Evolutionary conservation across 2,888 invertebrate genomes (phyloP).

Genomic region (Eutolmus rufibarbis): DNA sequence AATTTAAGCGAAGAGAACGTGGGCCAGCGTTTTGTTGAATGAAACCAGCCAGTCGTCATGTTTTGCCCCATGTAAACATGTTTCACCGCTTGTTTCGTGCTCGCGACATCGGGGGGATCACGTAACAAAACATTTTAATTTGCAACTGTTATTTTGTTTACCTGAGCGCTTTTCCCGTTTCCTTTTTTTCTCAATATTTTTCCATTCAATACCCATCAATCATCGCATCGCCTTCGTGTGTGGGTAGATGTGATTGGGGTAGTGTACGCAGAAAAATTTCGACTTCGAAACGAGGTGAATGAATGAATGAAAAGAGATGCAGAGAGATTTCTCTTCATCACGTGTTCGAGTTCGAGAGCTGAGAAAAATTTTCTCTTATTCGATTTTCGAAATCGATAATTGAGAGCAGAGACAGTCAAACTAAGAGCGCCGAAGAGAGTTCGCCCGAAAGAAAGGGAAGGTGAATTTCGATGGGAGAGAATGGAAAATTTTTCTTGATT

Average conservation of each 20-base stretch:
- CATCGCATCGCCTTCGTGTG: not conserved
- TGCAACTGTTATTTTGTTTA: not conserved
- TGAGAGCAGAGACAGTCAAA: not conserved
- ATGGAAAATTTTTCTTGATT: not conserved
- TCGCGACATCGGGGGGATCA: not conserved
- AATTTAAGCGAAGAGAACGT: not conserved
- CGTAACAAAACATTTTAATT: not conserved
- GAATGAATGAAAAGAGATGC: conserved; percentile 15
- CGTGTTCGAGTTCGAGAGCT: not conserved
- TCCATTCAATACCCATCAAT: not conserved
- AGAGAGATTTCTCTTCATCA: not conserved
- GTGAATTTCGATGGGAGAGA: not conserved
- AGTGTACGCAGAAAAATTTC: conserved; percentile 2
- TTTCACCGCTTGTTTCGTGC: not conserved
- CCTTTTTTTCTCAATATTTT: not conserved
- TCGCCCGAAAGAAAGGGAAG: not conserved
- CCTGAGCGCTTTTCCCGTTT: not conserved
- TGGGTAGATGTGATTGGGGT: not conserved
- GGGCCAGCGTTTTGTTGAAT: not conserved
- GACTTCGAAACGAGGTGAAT: conserved; percentile 7
- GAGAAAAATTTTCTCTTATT: not conserved
- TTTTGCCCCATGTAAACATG: not conserved
- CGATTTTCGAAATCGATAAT: not conserved
- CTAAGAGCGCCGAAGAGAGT: not conserved
- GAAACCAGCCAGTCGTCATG: not conserved